A percentile compares a stretch with the other conserved stretches of the same genome.
phyloP scores from a whole-genome alignment of 2,113 vertebrate genomes.

The Balaeniceps rex region DNA sequence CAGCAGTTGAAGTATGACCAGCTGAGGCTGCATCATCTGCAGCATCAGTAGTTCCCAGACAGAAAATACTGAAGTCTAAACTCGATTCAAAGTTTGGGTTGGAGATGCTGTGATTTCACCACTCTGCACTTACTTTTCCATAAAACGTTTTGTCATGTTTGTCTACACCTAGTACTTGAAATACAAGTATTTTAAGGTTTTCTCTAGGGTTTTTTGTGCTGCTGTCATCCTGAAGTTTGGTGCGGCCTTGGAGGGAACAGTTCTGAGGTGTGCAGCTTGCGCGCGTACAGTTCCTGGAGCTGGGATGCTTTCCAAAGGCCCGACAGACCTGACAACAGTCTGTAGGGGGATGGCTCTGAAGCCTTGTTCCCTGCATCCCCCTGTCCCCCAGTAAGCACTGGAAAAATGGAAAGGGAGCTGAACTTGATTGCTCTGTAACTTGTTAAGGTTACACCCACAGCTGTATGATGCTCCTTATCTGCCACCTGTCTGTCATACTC shows the following conservation, averaged over 20 bases:
- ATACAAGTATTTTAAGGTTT: neutral
- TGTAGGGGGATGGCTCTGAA: neutral
- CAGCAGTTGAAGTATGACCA: neutral
- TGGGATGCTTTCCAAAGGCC: neutral
- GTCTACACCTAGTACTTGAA: too few relatives aligned
- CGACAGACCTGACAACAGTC: too few relatives aligned
- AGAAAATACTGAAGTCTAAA: too few relatives aligned
- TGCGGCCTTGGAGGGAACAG: neutral
- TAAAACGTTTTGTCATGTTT: accelerated
- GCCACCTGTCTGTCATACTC: neutral
- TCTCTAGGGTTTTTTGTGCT: neutral
- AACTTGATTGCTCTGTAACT: too few relatives aligned
- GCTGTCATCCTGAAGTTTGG: neutral
- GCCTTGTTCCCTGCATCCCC: accelerated
- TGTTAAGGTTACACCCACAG: accelerated
- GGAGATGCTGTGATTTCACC: neutral
- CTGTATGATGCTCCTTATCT: neutral
- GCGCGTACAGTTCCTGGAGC: neutral
- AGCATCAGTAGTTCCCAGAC: neutral
- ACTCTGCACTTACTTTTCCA: neutral
- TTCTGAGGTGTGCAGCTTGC: neutral
- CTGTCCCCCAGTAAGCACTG: neutral
- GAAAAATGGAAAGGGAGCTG: neutral
- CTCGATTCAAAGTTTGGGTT: neutral
- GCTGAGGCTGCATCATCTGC: neutral